Evolutionary conservation across 1,140 invertebrate genomes (phyloP).

Genomic region (Sesamia nonagrioides): DNA sequence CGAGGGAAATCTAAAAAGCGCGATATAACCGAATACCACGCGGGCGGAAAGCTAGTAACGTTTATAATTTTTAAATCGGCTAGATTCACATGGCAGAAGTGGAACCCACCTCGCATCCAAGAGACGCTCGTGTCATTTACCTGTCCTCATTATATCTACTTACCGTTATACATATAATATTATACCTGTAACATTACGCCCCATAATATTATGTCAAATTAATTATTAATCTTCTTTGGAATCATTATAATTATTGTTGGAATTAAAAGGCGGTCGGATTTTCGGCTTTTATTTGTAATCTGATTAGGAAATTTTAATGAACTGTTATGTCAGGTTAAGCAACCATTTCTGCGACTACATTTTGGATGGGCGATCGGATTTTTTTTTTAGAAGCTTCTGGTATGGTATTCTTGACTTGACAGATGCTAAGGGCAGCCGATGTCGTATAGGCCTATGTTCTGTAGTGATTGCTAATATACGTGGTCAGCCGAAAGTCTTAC

Average conservation of each 20-base stretch:
- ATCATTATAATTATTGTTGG: not conserved
- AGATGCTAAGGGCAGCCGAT: no score
- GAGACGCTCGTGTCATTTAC: conserved; percentile 73
- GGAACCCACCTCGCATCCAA: conserved; percentile 52
- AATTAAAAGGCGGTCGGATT: not conserved
- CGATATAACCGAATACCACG: no score
- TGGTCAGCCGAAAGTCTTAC: no score
- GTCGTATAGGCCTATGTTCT: no score
- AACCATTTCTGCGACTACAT: not conserved
- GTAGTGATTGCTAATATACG: no score
- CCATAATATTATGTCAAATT: conserved; percentile 14
- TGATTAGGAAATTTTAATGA: not conserved
- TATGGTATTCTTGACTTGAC: no score
- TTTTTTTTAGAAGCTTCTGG: no score
- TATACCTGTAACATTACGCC: conserved; percentile 3
- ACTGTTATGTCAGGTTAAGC: not conserved
- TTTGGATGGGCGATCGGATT: no score
- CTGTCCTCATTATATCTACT: conserved; percentile 78
- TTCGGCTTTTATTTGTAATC: not conserved
- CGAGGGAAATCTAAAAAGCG: no score
- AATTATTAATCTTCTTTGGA: conserved; percentile 26
- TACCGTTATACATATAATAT: conserved; percentile 34
- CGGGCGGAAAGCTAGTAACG: no score
- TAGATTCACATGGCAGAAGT: conserved; percentile 45
- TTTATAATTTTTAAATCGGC: not conserved